These are phyloP conservation scores for Heliothis virescens DNA, from an alignment of 1,140 invertebrate genomes.

Conservation along the genomic window DNA sequence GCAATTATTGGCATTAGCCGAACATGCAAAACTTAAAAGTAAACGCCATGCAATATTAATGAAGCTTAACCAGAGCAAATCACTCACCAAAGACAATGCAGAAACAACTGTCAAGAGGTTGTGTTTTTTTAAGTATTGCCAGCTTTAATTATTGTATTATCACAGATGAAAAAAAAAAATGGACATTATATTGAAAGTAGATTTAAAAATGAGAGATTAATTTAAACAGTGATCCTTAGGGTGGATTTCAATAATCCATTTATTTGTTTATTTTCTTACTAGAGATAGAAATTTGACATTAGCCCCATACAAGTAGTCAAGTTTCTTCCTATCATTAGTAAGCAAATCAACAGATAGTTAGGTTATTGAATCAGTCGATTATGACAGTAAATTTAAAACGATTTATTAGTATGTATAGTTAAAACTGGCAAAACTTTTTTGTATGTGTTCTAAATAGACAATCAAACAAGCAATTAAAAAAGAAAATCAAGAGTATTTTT, in stretches of 20 bases:
- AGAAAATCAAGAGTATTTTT: conserved; percentile 18
- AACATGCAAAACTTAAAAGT: conserved; percentile 14
- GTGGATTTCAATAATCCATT: no score
- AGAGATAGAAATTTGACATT: no score
- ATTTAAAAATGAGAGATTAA: no score
- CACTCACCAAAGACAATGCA: conserved; percentile 37
- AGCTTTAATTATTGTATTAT: background rate
- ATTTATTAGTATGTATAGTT: background rate
- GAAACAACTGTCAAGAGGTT: conserved; percentile 23
- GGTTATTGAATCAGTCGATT: no score
- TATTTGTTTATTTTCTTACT: no score
- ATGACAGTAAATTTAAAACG: no score
- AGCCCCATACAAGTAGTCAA: no score
- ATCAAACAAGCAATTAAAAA: conserved; percentile 23
- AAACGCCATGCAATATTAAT: conserved; percentile 36
- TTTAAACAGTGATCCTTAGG: no score
- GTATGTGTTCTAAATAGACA: background rate
- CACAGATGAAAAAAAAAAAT: no score
- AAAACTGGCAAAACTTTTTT: conserved; percentile 16
- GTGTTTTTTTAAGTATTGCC: conserved; percentile 11
- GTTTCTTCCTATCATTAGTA: no score
- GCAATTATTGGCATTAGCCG: background rate
- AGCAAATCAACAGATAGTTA: no score
- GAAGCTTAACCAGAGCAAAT: conserved; percentile 27
- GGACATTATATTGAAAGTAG: no score